These are phyloP conservation scores for Elysia chlorotica DNA, from an alignment of 1,140 invertebrate genomes.

Conservation along the genomic window DNA sequence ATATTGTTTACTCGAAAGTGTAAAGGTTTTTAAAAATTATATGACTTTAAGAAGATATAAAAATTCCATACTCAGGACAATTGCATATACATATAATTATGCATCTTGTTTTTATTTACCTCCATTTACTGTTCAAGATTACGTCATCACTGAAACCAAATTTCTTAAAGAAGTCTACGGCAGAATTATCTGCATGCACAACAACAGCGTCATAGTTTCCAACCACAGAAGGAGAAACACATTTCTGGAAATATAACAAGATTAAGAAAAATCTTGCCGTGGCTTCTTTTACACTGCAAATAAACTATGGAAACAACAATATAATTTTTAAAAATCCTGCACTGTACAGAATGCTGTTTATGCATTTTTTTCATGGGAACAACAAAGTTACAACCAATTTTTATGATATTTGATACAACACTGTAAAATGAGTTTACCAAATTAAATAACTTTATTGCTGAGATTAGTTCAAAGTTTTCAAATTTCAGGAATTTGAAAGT, in stretches of 20 bases:
- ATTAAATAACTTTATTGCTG: too few relatives aligned
- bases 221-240: slow-evolving; percentile 58
- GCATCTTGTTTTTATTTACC: too few relatives aligned
- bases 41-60: too few relatives aligned
- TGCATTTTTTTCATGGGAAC: not conserved
- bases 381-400: not conserved
- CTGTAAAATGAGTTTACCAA: too few relatives aligned
- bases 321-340: not conserved
- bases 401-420: not conserved
- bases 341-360: too few relatives aligned
- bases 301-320: not conserved
- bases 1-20: too few relatives aligned
- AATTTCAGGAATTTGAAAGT: too few relatives aligned
- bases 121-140: slow-evolving; percentile 62
- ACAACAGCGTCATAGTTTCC: slow-evolving; percentile 62
- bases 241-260: slow-evolving; percentile 48
- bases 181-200: slow-evolving; percentile 60
- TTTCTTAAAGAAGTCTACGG: slow-evolving; percentile 59
- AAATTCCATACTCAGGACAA: too few relatives aligned
- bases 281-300: not conserved
- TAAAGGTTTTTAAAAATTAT: too few relatives aligned
- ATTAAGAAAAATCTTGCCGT: not conserved
- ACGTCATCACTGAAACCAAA: slow-evolving; percentile 63
- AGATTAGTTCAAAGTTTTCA: too few relatives aligned
- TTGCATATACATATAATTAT: too few relatives aligned